phyloP scores from a whole-genome alignment of 2,113 vertebrate species.

The Trematocara nigrifrons region DNA sequence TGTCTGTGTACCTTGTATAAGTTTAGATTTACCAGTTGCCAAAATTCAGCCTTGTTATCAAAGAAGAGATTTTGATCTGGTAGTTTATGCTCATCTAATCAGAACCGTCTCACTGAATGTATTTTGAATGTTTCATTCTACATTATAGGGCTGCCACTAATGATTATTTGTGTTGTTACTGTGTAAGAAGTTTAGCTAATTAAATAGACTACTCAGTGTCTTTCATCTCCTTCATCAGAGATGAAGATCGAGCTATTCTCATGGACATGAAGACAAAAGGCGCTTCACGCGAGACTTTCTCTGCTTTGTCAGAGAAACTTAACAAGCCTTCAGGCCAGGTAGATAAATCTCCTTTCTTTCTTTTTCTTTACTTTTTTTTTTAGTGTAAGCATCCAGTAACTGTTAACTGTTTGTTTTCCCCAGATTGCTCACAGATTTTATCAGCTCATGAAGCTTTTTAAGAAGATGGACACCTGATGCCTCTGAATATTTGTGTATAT shows the following conservation, averaged over 20 bases:
- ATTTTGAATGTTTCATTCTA: not conserved
- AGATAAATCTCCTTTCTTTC: not conserved
- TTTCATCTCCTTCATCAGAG: slow-evolving; percentile 64
- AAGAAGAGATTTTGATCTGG: not conserved
- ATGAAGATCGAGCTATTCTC: slow-evolving; percentile 90
- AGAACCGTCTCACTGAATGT: not conserved
- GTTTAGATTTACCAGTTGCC: not conserved
- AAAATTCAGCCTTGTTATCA: not conserved
- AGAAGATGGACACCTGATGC: slow-evolving; percentile 78
- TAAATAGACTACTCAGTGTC: not conserved
- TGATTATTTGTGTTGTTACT: not conserved
- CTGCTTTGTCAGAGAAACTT: slow-evolving; percentile 78
- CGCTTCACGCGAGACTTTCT: slow-evolving; percentile 85
- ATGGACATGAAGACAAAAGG: slow-evolving; percentile 85
- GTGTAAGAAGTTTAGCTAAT: not conserved
- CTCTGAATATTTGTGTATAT: not conserved
- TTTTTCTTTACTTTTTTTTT: not conserved
- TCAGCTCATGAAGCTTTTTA: slow-evolving; percentile 93
- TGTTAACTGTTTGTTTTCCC: not conserved
- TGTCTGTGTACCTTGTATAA: not conserved
- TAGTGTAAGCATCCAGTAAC: not conserved
- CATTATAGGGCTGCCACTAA: not conserved
- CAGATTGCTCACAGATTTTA: slow-evolving; percentile 90
- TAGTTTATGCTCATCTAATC: not conserved
- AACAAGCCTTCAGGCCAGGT: slow-evolving; percentile 87